Evolutionary conservation across 2,888 invertebrate species (phyloP).

Genomic region (Calliphora vomitoria): DNA sequence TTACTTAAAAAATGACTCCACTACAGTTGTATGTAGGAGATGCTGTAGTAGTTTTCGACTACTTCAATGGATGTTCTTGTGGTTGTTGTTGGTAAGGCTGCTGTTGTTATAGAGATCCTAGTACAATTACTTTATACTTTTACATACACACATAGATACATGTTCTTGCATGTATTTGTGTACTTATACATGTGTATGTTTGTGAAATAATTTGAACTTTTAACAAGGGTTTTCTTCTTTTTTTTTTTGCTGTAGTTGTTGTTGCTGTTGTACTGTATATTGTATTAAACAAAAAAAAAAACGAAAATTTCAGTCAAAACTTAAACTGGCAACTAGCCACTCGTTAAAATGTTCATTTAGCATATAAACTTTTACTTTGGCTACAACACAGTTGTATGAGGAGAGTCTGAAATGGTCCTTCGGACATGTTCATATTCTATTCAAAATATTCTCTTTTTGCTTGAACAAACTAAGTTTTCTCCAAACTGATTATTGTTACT

Average conservation of each 20-base stretch:
- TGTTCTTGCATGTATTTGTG: not conserved
- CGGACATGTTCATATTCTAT: not conserved
- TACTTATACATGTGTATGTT: not conserved
- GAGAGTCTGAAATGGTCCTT: not conserved
- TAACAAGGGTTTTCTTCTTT: slow-evolving; percentile 43
- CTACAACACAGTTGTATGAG: slow-evolving; percentile 1
- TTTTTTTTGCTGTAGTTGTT: not conserved
- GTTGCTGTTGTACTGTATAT: slow-evolving; percentile 23
- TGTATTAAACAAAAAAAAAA: slow-evolving; percentile 18
- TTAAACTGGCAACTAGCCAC: slow-evolving; percentile 68
- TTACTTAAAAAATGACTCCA: slow-evolving; percentile 43
- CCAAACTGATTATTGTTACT: too few relatives aligned
- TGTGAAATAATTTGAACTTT: slow-evolving; percentile 63
- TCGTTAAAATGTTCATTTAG: slow-evolving; percentile 71
- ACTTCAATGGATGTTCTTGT: slow-evolving; percentile 36
- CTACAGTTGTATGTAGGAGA: not conserved
- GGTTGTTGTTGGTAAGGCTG: slow-evolving; percentile 27
- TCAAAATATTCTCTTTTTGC: not conserved
- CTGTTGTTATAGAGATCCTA: slow-evolving; percentile 27
- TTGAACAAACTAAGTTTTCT: too few relatives aligned
- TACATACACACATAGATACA: not conserved
- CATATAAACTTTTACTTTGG: slow-evolving; percentile 33
- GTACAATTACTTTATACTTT: not conserved
- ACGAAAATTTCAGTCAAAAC: slow-evolving; percentile 53
- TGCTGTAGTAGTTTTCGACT: slow-evolving; percentile 18